These are phyloP conservation scores for Temnothorax rugatulus DNA, from an alignment of 2,888 invertebrate species.

Conservation along the genomic window DNA sequence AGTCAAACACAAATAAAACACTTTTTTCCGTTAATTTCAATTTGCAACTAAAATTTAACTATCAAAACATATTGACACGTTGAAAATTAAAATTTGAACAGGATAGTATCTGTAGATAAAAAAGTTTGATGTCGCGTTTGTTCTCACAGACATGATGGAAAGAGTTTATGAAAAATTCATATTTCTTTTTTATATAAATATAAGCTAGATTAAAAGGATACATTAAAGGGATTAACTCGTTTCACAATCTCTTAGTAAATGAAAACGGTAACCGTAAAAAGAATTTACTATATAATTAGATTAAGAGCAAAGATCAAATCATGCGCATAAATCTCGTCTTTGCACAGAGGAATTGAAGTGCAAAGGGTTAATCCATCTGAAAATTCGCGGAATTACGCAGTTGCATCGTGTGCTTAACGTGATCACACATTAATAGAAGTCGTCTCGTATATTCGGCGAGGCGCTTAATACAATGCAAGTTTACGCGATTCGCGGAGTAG, in stretches of 20 bases:
- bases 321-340: conserved; percentile 27
- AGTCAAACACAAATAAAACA: not conserved
- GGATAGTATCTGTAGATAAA: not conserved
- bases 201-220: not conserved
- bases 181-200: conserved; percentile 21
- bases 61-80: not conserved
- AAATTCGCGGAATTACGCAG: conserved; percentile 35
- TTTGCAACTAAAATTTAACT: conserved; percentile 10
- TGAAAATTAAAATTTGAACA: conserved; percentile 4
- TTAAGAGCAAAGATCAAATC: conserved; percentile 14
- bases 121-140: not conserved
- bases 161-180: conserved; percentile 9
- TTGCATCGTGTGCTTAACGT: conserved; percentile 30
- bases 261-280: not conserved
- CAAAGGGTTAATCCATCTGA: conserved; percentile 46
- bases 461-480: conserved; percentile 39
- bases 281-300: conserved; percentile 19
- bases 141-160: not conserved
- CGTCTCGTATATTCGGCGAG: conserved; percentile 32
- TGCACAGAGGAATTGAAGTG: not conserved
- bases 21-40: not conserved
- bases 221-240: not conserved
- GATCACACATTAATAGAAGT: conserved; percentile 46
- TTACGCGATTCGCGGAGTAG: conserved; percentile 39
- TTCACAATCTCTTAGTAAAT: conserved; percentile 20